Conservation (phyloP, 2,113 vertebrate species). For the Micromys minutus region DNA sequence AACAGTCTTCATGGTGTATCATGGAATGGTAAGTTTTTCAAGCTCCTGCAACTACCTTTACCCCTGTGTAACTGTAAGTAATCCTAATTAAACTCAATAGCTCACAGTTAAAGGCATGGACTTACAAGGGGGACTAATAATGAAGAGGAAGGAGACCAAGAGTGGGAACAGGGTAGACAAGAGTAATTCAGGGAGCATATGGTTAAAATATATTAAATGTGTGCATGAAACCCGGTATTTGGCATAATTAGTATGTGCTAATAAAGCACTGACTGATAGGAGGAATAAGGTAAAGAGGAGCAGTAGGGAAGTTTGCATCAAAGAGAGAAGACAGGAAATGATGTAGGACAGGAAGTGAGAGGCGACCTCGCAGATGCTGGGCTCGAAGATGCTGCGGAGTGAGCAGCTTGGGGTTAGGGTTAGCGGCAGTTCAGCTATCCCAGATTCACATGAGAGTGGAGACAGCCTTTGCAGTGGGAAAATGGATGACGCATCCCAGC, state of each 20-base stretch:
- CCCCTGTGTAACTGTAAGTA: neutral
- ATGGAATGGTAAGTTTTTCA: no score
- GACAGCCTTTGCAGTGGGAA: constrained; percentile 56
- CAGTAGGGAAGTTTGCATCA: neutral
- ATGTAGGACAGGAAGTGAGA: neutral
- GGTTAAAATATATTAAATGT: neutral
- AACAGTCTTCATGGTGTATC: neutral
- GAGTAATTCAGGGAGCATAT: neutral
- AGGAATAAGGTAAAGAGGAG: neutral
- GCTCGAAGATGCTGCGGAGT: neutral
- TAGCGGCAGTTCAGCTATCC: constrained; percentile 5
- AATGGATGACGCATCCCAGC: neutral
- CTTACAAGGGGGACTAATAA: neutral
- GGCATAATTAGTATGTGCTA: neutral
- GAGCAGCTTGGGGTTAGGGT: neutral
- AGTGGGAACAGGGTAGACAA: neutral
- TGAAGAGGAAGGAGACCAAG: neutral
- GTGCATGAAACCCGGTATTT: neutral
- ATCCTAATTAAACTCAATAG: neutral
- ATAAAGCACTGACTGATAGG: neutral
- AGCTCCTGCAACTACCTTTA: neutral
- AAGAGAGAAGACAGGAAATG: neutral
- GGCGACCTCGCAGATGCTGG: neutral
- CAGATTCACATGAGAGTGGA: constrained; percentile 57
- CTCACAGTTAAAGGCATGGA: neutral